Conservation (phyloP, 2,797 vertebrate species). For the Atherinosoma microstoma region DNA sequence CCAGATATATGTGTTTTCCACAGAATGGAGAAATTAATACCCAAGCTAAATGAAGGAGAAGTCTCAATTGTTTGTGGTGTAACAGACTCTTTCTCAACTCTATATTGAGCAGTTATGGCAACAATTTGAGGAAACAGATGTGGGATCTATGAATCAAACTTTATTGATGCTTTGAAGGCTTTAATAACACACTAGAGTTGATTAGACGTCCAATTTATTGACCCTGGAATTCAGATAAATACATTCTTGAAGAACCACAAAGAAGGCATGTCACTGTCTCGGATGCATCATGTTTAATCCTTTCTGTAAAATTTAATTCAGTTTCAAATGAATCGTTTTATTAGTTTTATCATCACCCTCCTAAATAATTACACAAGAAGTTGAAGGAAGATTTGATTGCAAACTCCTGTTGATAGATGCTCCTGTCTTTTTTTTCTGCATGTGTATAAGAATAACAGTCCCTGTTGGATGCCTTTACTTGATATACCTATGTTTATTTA, state of each 20-base stretch:
- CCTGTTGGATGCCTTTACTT: not conserved
- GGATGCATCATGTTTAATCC: not conserved
- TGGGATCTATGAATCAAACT: conserved; percentile 71
- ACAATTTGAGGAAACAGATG: conserved; percentile 55
- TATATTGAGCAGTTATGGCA: conserved; percentile 46
- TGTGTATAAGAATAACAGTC: not conserved
- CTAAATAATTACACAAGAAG: conserved; percentile 37
- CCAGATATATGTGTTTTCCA: conserved; percentile 27
- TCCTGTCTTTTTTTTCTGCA: not conserved
- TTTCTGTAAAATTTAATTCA: conserved; percentile 14
- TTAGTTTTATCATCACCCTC: conserved; percentile 18
- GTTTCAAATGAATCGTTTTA: conserved; percentile 33
- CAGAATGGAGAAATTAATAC: conserved; percentile 35
- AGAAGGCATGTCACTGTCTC: conserved; percentile 25
- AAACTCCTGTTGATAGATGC: conserved; percentile 7
- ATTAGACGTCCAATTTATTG: conserved; percentile 56
- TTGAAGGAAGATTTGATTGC: conserved; percentile 30
- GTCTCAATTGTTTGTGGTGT: conserved; percentile 51
- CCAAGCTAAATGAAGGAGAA: conserved; percentile 39
- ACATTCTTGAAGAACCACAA: conserved; percentile 61
- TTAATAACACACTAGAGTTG: conserved; percentile 60
- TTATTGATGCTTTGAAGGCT: conserved; percentile 68
- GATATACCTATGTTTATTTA: not conserved
- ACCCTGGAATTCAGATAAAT: conserved; percentile 58
- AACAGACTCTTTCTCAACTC: conserved; percentile 58